Percentiles rank a stretch among this genome's conserved stretches.
Evolutionary conservation across 2,888 invertebrate genomes (phyloP).

Genomic region (Hirtodrosophila alboralis): DNA sequence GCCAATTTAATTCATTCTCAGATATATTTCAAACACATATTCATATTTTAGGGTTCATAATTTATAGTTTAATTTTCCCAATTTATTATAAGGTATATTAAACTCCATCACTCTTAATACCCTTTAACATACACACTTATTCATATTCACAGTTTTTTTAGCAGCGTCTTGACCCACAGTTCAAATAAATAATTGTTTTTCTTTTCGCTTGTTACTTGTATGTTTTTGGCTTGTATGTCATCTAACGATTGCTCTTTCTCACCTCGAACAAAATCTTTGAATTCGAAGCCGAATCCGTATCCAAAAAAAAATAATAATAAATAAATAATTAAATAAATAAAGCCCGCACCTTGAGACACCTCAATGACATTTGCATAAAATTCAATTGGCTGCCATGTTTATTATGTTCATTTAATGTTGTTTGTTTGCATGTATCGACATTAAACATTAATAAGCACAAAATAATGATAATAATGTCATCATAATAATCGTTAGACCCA

Average conservation of each 20-base stretch:
- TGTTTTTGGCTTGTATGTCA: slow-evolving; percentile 10
- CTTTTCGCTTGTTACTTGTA: slow-evolving; percentile 31
- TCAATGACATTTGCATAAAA: slow-evolving; percentile 75
- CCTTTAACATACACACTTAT: neutral
- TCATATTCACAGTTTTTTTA: slow-evolving; percentile 20
- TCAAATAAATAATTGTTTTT: slow-evolving; percentile 69
- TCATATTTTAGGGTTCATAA: no score
- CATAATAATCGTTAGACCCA: slow-evolving; percentile 54
- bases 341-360: slow-evolving; percentile 52
- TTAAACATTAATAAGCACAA: slow-evolving; percentile 72
- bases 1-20: no score
- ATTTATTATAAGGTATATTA: neutral
- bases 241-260: slow-evolving; percentile 28
- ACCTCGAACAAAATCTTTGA: slow-evolving; percentile 2
- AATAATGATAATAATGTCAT: slow-evolving; percentile 78
- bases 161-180: slow-evolving; percentile 60
- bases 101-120: neutral
- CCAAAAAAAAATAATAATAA: slow-evolving; percentile 9
- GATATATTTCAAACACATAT: no score
- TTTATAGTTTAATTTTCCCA: neutral
- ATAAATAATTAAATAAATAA: slow-evolving; percentile 8
- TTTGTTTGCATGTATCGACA: slow-evolving; percentile 31
- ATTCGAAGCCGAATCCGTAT: slow-evolving; percentile 5
- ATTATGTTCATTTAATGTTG: slow-evolving; percentile 46
- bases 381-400: slow-evolving; percentile 56